A percentile compares a stretch with the other conserved stretches of the same genome.
Conservation (phyloP, 2,888 invertebrate species). For the Conchocele bisecta region DNA sequence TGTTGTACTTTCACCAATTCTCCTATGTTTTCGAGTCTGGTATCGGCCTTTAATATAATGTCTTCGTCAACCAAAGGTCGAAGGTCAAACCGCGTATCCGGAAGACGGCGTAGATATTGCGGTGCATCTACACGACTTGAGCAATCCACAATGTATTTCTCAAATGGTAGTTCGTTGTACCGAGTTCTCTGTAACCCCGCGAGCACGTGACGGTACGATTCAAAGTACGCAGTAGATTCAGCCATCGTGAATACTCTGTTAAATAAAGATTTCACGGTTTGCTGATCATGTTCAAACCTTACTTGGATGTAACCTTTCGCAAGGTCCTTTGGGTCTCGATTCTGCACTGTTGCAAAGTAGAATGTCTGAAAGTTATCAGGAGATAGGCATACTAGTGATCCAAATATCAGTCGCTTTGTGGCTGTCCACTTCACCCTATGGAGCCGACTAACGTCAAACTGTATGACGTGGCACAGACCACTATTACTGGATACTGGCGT, state of each 20-base stretch:
- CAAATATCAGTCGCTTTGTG: slow-evolving; percentile 87
- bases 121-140: slow-evolving; percentile 60
- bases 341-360: slow-evolving; percentile 86
- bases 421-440: slow-evolving; percentile 82
- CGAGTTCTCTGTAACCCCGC: slow-evolving; percentile 87
- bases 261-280: slow-evolving; percentile 27
- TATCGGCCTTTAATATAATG: slow-evolving; percentile 46
- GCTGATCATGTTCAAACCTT: slow-evolving; percentile 58
- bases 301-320: slow-evolving; percentile 69
- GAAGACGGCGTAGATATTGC: slow-evolving; percentile 53
- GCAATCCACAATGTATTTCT: slow-evolving; percentile 66
- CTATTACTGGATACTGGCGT: slow-evolving; percentile 37
- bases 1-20: slow-evolving; percentile 8
- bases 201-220: slow-evolving; percentile 90
- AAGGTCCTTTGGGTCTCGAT: slow-evolving; percentile 66
- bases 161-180: slow-evolving; percentile 67
- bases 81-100: slow-evolving; percentile 50
- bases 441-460: slow-evolving; percentile 49
- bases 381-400: slow-evolving; percentile 89
- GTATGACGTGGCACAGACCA: slow-evolving; percentile 48
- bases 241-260: slow-evolving; percentile 85
- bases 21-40: slow-evolving; percentile 37
- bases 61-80: slow-evolving; percentile 64
- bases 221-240: slow-evolving; percentile 91
- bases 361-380: slow-evolving; percentile 88